Evolutionary conservation across 2,113 vertebrate genomes (phyloP).

Genomic region (Callithrix jacchus): DNA sequence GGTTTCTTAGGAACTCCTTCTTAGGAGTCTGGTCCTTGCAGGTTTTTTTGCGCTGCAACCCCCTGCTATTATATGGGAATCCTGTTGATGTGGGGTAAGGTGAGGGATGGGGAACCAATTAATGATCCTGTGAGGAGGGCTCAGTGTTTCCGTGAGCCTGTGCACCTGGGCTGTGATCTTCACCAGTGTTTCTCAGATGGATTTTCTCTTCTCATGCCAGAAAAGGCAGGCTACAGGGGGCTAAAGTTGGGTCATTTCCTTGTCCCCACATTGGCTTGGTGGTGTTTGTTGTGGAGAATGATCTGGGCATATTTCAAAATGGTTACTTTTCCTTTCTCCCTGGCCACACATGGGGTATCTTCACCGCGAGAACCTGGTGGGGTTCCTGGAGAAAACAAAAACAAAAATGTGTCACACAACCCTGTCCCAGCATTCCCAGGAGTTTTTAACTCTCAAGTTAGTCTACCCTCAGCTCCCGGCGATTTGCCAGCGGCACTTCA

Average conservation of each 20-base stretch:
- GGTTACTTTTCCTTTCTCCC: neutral
- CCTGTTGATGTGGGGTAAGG: neutral
- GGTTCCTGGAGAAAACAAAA: neutral
- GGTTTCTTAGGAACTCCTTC: neutral
- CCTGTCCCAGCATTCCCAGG: no score
- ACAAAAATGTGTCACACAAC: neutral
- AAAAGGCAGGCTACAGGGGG: neutral
- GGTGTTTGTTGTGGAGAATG: neutral
- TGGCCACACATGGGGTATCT: neutral
- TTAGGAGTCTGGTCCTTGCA: neutral
- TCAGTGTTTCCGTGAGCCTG: neutral
- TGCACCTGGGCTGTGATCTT: neutral
- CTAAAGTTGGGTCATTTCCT: neutral
- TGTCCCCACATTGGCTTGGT: neutral
- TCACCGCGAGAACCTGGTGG: neutral
- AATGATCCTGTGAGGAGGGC: neutral
- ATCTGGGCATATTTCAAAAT: neutral
- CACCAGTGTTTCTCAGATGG: neutral
- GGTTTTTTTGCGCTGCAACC: neutral
- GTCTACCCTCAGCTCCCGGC: neutral
- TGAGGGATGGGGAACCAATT: no score
- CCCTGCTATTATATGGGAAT: neutral
- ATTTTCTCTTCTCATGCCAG: neutral
- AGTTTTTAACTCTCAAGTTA: neutral
- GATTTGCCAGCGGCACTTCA: no score